Percentiles rank a stretch among this genome's conserved stretches.
Conservation (phyloP, 2,113 vertebrate species). For the Etheostoma cragini region DNA sequence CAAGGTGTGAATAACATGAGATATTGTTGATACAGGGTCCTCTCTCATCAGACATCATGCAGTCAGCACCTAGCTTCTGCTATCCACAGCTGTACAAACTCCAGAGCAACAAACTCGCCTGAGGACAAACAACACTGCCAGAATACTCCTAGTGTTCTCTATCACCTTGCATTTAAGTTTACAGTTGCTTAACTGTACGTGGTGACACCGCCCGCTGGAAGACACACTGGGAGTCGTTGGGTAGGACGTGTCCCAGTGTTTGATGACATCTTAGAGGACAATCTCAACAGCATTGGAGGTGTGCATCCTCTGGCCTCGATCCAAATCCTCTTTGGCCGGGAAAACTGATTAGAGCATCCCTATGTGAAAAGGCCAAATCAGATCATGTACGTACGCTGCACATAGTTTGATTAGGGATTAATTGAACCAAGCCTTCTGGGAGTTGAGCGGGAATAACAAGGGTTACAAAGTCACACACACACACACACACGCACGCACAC, state of each 20-base stretch:
- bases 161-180: constrained; percentile 68
- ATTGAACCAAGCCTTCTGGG: constrained; percentile 67
- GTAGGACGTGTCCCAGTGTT: constrained; percentile 49
- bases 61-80: constrained; percentile 48
- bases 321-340: constrained; percentile 63
- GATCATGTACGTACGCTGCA: constrained; percentile 82
- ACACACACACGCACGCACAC: too few relatives aligned
- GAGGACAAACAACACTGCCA: constrained; percentile 51
- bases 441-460: constrained; percentile 60
- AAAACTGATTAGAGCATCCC: constrained; percentile 71
- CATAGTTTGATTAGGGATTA: constrained; percentile 77
- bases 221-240: constrained; percentile 24
- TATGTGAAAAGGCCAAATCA: constrained; percentile 74
- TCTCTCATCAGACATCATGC: constrained; percentile 58
- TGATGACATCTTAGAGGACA: constrained; percentile 65
- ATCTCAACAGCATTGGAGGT: constrained; percentile 47
- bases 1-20: constrained; percentile 71
- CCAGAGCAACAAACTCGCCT: constrained; percentile 44
- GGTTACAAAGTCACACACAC: constrained; percentile 37
- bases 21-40: constrained; percentile 62
- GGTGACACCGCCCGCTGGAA: constrained; percentile 49
- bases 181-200: constrained; percentile 45
- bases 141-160: constrained; percentile 44
- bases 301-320: constrained; percentile 61
- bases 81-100: constrained; percentile 41